These are phyloP conservation scores for Heloderma charlesbogerti DNA, from an alignment of 2,113 vertebrate species.

Conservation along the genomic window DNA sequence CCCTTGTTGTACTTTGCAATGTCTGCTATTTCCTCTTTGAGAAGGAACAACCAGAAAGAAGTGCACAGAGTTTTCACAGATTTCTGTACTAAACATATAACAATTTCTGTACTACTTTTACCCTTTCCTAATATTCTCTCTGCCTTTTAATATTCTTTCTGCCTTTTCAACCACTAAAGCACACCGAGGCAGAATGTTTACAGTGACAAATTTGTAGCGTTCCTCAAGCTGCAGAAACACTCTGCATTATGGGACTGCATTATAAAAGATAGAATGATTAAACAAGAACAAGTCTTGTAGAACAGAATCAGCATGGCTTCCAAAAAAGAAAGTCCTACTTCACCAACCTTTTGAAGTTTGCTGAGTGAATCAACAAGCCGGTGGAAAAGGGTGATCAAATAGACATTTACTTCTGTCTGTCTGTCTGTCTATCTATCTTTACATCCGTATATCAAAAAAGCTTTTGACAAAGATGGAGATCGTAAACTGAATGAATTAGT, in stretches of 20 bases:
- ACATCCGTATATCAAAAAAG: too few relatives aligned
- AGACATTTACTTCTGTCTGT: too few relatives aligned
- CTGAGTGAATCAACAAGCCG: background rate
- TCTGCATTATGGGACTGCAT: background rate
- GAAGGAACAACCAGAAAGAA: background rate
- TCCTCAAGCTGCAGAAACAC: background rate
- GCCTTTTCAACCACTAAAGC: background rate
- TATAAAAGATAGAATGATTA: background rate
- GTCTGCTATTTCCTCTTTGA: background rate
- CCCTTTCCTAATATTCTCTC: background rate
- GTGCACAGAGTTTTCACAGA: background rate
- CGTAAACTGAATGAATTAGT: too few relatives aligned
- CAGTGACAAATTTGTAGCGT: background rate
- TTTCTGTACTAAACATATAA: background rate
- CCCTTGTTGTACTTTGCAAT: constrained; percentile 3
- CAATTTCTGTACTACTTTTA: background rate
- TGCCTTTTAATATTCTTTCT: background rate
- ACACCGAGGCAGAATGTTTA: background rate
- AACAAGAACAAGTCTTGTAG: background rate
- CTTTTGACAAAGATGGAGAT: too few relatives aligned
- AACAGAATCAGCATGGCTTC: background rate
- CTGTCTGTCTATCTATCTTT: too few relatives aligned
- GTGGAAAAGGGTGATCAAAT: background rate
- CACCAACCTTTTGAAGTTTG: background rate
- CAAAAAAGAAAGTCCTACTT: background rate